A percentile compares a stretch with the other conserved stretches of the same genome.
Conservation (phyloP, 2,113 vertebrate genomes). For the Corvus moneduloides region DNA sequence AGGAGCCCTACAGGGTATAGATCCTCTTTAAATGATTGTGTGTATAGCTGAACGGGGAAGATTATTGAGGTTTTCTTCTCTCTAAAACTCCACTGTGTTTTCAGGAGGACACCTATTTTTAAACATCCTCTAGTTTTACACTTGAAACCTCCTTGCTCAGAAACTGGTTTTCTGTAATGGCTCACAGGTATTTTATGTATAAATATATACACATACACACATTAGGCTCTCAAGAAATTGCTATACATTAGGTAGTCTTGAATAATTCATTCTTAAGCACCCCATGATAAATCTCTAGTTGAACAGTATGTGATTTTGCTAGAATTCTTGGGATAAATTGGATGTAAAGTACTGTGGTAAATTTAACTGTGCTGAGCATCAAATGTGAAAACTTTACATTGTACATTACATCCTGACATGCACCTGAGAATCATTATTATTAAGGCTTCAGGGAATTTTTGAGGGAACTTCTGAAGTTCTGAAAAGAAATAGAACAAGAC, state of each 20-base stretch:
- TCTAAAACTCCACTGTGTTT: background rate
- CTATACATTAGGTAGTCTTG: background rate
- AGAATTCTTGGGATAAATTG: conserved; percentile 5
- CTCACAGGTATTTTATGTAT: conserved; percentile 27
- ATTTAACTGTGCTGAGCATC: conserved; percentile 11
- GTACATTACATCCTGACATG: background rate
- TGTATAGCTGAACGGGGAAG: background rate
- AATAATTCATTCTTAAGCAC: conserved; percentile 59
- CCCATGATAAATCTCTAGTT: conserved; percentile 21
- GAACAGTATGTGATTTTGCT: conserved; percentile 26
- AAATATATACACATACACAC: conserved; percentile 47
- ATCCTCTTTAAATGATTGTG: background rate
- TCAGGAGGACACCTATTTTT: conserved; percentile 32
- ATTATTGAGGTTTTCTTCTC: conserved; percentile 1
- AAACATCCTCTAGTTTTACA: background rate
- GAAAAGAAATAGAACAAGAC: conserved; percentile 6
- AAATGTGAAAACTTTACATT: conserved; percentile 20
- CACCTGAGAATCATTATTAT: conserved; percentile 29
- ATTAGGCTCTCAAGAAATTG: conserved; percentile 22
- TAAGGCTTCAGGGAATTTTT: conserved; percentile 51
- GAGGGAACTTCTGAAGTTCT: conserved; percentile 52
- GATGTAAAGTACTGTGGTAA: conserved; percentile 26
- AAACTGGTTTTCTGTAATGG: background rate
- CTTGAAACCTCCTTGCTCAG: background rate
- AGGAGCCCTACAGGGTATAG: background rate